Base-by-base conservation (phyloP, 2,888 invertebrate genomes). In the Macrophya annulata region DNA sequence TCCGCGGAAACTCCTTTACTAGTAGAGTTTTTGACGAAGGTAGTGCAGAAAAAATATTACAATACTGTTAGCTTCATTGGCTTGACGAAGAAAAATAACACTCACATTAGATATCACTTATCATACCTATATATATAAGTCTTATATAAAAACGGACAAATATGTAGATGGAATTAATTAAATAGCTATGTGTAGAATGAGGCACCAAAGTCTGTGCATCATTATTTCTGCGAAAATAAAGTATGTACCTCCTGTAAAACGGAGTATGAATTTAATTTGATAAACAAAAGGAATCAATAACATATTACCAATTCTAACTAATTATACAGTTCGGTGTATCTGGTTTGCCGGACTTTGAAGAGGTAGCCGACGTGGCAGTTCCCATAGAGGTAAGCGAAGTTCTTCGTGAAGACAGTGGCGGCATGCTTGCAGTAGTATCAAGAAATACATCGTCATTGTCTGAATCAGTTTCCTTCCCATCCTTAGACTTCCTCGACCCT, bases 381-480 rank as follows among this genome's bases (percentile, higher is more conserved):
- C 90, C 91, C 65, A 84, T 89, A 5, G 92, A 92, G 9, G 90
- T 90, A 6, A 92, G 84, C 4, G 93, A 93, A 84, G 88, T 90
- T 81, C 91, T 90, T 40, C 90, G 86, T 15, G 88, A 87, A 17
- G 88, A 88, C 9, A 88, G 84, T 17, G 88, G 87, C 65, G 89
- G 89, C 90, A 93, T 90, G 71, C 88, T 93, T 8, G 90, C 86
- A 15, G 93, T 93, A 4, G 93, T 93, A 68, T 93, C 93, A 79
- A 93, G 88, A 86, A 91, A 93, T 85, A 92, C 93, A 8, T 93
- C 93, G 65, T 93, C 92, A 51, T 92, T 91, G 48, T 93, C 92
- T 0, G 92, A 92, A 76, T 92, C 92, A 1, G 89, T 88, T 21
- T 90, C 92, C 45, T 88, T 90, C 2, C 84, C 87, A 31, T 87